Evolutionary conservation across 2,888 invertebrate species (phyloP), one percentile per base, ranked within the genome.

Genomic region (Orthosia gracilis): DNA sequence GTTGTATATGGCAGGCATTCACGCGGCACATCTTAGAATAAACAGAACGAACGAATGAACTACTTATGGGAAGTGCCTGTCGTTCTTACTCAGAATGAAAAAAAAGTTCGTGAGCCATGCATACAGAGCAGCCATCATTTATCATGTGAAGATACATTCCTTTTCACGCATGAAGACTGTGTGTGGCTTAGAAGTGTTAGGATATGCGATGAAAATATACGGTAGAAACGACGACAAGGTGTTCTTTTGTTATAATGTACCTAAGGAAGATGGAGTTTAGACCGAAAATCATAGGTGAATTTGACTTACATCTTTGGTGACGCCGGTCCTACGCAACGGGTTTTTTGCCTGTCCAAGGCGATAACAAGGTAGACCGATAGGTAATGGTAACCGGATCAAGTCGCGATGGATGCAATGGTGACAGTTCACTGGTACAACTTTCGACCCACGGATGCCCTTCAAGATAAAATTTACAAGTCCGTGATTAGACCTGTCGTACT

Each of bases 31-130:
- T 52, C 58, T 66, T 65, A 70, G 40, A 71, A 75, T 80, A 83
- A 79, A 80, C 70, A 79, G 55, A 64, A 50, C 50, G 50, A 62
- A 69, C 74, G 59, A 67, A 52, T 31, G 40, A 64, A 69, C 75
- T 72, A 81, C 76, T 82, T 84, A 69, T 62, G 61, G 40, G 45
- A 84, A 84, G 77, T 70, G 85, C 40, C 62, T 73, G 68, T 70
- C 84, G 71, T 73, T 80, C 71, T 58, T 67, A 84, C 72, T 63
- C 40, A 21, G 75, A 69, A 84, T 69, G 68, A 61, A 80, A 82
- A 80, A n/a, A 82, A 82, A 82, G 26, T 58, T 73, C 76, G 85
- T 81, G 82, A 73, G 62, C 76, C 69, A 81, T 82, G 85, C 82
- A 82, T 81, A 81, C 58, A 72, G 72, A 81, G 55, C 49, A 67